phyloP scores from a whole-genome alignment of 2,888 invertebrate species.

The Drosophila meridionalis region DNA sequence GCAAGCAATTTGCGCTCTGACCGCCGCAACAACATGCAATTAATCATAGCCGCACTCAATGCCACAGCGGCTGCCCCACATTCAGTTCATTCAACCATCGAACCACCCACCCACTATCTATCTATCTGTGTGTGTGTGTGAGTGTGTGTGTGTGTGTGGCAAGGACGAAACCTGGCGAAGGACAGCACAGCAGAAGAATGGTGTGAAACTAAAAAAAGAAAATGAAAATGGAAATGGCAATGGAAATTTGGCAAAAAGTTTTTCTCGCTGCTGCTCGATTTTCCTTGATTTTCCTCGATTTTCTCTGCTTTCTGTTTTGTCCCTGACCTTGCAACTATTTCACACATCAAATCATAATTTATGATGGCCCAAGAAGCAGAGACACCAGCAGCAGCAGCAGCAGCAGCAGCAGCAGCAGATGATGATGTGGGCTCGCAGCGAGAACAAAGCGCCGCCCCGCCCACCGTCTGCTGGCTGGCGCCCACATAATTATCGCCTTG shows the following conservation, averaged over 20 bases:
- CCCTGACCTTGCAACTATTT: slow-evolving; percentile 62
- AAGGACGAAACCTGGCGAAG: slow-evolving; percentile 50
- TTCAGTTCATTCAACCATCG: slow-evolving; percentile 30
- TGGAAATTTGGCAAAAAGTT: slow-evolving; percentile 21
- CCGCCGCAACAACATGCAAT: slow-evolving; percentile 69
- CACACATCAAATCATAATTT: slow-evolving; percentile 75
- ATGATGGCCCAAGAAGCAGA: slow-evolving; percentile 36
- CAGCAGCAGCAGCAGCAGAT: slow-evolving; percentile 3
- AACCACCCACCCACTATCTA: slow-evolving; percentile 5
- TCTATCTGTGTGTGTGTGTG: background rate
- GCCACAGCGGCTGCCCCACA: slow-evolving; percentile 49
- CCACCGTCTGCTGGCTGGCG: slow-evolving; percentile 56
- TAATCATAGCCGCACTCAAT: slow-evolving; percentile 61
- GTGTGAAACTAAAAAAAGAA: background rate
- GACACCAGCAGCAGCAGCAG: slow-evolving; percentile 1
- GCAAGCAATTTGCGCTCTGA: slow-evolving; percentile 64
- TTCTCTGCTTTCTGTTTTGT: background rate
- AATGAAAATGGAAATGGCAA: slow-evolving; percentile 5
- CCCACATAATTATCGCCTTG: slow-evolving; percentile 82
- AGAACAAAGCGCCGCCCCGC: background rate
- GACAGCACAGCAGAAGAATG: slow-evolving; percentile 2
- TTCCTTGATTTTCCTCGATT: no score
- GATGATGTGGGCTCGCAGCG: slow-evolving; percentile 7
- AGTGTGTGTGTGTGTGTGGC: slow-evolving; percentile 6
- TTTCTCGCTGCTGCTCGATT: background rate